Conservation (phyloP, 2,888 invertebrate species). For the Ornithoptera priamus region DNA sequence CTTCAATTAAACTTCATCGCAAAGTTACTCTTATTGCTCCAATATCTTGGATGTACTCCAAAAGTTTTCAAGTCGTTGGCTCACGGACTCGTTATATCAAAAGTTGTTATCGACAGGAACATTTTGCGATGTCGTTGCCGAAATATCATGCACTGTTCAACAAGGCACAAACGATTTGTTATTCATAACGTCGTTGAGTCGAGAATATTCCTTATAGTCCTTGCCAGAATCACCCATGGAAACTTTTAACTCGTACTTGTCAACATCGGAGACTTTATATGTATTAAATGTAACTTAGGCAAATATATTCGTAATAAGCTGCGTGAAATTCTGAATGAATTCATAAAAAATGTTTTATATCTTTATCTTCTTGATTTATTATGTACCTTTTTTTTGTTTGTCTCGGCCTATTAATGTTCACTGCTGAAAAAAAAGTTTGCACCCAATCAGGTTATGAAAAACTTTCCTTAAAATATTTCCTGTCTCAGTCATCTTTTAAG, state of each 20-base stretch:
- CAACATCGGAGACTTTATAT: background rate
- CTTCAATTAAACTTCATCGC: constrained; percentile 35
- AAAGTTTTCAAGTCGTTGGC: constrained; percentile 71
- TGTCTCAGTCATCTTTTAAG: no score
- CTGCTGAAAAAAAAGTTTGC: no score
- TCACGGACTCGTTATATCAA: constrained; percentile 57
- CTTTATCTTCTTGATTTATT: no score
- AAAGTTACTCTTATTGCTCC: constrained; percentile 75
- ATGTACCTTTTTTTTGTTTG: no score
- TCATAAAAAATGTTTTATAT: background rate
- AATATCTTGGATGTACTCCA: constrained; percentile 75
- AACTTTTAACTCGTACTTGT: constrained; percentile 18
- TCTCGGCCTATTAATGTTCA: no score
- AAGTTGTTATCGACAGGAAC: constrained; percentile 55
- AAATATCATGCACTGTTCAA: constrained; percentile 34
- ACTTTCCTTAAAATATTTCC: no score
- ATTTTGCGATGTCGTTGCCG: constrained; percentile 44
- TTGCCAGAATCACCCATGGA: constrained; percentile 23
- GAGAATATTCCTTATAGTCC: constrained; percentile 15
- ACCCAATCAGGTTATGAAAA: no score
- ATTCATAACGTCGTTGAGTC: constrained; percentile 29
- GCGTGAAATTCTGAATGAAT: background rate
- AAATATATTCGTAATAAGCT: background rate
- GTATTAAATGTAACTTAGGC: background rate
- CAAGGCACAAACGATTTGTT: constrained; percentile 29